Conservation (phyloP, 64 coral and sea anemone genomes). For the Acropora yongei region DNA sequence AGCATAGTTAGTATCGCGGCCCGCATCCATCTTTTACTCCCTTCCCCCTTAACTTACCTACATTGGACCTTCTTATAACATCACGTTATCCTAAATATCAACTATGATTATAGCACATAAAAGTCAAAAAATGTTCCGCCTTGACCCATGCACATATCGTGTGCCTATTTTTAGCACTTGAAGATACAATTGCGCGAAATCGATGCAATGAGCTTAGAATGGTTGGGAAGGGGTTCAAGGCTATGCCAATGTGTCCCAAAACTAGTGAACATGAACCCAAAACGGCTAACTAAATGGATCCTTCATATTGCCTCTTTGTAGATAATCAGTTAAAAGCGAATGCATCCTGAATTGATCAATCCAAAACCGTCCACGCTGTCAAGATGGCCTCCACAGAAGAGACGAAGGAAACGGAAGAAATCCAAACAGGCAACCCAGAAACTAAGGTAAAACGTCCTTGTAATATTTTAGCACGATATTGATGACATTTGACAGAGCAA, state of each 20-base stretch:
- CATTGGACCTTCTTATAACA: not conserved
- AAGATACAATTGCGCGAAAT: not conserved
- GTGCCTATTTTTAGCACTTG: not conserved
- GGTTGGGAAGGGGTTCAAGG: no score
- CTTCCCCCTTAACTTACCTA: no score
- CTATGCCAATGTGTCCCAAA: no score
- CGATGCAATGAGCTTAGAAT: not conserved
- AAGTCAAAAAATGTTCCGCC: not conserved
- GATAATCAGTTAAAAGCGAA: not conserved
- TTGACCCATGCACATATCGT: not conserved
- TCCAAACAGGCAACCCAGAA: not conserved
- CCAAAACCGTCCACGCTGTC: conserved; percentile 19
- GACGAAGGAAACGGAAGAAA: conserved; percentile 28
- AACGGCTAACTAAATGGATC: no score
- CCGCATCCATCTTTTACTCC: no score
- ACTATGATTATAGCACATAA: not conserved
- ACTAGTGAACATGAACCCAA: no score
- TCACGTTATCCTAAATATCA: not conserved
- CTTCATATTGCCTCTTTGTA: no score
- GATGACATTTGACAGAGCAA: not conserved
- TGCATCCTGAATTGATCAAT: conserved; percentile 20
- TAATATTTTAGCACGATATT: not conserved
- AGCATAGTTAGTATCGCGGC: no score
- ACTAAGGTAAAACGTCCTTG: not conserved
- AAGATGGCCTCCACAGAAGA: conserved; percentile 65